Evolutionary conservation across 2,888 invertebrate genomes (phyloP), one percentile per base, ranked within the genome.

Genomic region (Phorcus lineatus): DNA sequence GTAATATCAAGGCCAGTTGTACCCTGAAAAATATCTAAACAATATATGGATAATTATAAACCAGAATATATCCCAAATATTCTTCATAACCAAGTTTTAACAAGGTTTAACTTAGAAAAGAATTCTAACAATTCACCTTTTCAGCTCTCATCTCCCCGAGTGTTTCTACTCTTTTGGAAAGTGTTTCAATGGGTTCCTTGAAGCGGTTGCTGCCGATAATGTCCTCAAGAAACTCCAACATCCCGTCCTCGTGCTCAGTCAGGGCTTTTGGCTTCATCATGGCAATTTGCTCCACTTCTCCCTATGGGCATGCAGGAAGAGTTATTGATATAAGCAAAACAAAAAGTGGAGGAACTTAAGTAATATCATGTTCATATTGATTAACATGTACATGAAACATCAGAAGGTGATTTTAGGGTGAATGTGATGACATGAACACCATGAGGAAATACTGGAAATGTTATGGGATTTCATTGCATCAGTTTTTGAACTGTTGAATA

Each of bases 281-380:
- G 0, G 99, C 96, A 88, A 99, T 99, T 92, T 98, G 98, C 94
- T 99, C 99, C 0, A 99, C 99, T 95, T 99, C 99, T 67, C 99
- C 99, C 97, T 98, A 83, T 9, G 62, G 17, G 22, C 52, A 52
- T 7, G 13, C 6, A n/a, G n/a, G n/a, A n/a, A n/a, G n/a, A n/a
- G n/a, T n/a, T n/a, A 66, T 24, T 16, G n/a, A 66, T 11, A n/a
- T n/a, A 66, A 66, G 28, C 22, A 66, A 66, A 66, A 4, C 28
- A 66, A 55, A 22, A 4, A 6, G 2, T 19, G 9, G 22, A 9
- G 22, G 9, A 55, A 6, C n/a, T 22, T 2, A 55, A 55, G 4
- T 55, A 4, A 19, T 55, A 6, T 55, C 22, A 19, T 55, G 2
- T 19, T 55, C 3, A 6, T 22, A 55, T n/a, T 55, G 2, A 2